These are phyloP conservation scores for Xanthorhoe spadicearia DNA, from an alignment of 2,888 invertebrate genomes.

Conservation along the genomic window DNA sequence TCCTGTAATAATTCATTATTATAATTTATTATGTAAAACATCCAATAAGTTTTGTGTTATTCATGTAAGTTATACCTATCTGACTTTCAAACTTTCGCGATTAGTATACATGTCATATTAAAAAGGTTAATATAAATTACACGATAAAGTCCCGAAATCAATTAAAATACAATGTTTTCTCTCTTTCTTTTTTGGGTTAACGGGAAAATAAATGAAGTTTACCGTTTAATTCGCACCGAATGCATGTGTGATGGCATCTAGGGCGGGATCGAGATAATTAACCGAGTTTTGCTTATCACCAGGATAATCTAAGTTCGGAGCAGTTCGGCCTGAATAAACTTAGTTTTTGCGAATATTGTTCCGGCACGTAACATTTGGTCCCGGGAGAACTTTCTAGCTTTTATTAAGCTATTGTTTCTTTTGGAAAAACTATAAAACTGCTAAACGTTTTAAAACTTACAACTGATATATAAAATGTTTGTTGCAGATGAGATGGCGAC, in stretches of 20 bases:
- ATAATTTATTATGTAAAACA: no score
- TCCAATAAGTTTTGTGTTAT: no score
- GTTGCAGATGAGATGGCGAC: conserved; percentile 81
- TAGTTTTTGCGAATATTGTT: conserved; percentile 27
- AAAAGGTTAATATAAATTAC: no score
- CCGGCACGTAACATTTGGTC: conserved; percentile 18
- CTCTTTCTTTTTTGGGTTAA: no score
- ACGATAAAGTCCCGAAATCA: no score
- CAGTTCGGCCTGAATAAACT: conserved; percentile 27
- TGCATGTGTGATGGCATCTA: background rate
- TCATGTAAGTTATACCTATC: no score
- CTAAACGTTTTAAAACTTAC: background rate
- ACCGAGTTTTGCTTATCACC: conserved; percentile 34
- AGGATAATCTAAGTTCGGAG: conserved; percentile 33
- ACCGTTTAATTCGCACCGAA: background rate
- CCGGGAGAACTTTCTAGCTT: conserved; percentile 9
- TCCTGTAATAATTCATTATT: no score
- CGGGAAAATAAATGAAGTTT: background rate
- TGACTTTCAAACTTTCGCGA: no score
- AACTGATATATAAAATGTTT: conserved; percentile 37
- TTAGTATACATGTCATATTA: no score
- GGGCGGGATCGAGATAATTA: conserved; percentile 29
- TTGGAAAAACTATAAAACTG: background rate
- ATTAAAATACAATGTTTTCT: no score
- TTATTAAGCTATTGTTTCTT: background rate